These are phyloP conservation scores for Andrena hattorfiana DNA, from an alignment of 2,888 invertebrate species.

Conservation along the genomic window DNA sequence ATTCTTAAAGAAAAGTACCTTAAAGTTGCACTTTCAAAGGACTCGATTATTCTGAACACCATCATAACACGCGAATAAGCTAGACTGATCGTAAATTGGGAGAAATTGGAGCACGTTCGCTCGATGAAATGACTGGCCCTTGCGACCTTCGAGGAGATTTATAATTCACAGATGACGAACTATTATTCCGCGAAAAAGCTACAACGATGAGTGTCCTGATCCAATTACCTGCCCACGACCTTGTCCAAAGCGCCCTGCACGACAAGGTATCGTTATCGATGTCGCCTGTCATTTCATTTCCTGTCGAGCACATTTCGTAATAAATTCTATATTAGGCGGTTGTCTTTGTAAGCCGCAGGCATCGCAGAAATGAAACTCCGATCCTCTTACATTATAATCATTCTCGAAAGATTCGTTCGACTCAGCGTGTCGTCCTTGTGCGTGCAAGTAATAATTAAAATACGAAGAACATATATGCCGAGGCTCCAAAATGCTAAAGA, in stretches of 20 bases:
- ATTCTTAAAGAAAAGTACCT: no score
- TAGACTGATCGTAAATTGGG: background rate
- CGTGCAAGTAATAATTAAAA: background rate
- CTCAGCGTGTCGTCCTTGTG: no score
- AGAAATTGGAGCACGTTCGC: background rate
- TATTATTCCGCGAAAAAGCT: conserved; percentile 1
- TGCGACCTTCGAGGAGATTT: background rate
- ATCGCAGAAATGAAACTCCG: conserved; percentile 37
- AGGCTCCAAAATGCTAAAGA: background rate
- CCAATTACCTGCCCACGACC: conserved; percentile 5
- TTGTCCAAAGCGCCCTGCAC: background rate
- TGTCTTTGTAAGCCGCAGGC: conserved; percentile 19
- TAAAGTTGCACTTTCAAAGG: no score
- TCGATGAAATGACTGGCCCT: background rate
- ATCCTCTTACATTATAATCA: conserved; percentile 41
- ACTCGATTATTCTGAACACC: no score
- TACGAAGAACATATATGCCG: background rate
- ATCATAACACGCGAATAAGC: background rate
- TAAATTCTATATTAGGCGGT: conserved; percentile 40
- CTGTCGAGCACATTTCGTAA: conserved; percentile 21
- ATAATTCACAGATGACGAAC: background rate
- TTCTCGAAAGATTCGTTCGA: background rate
- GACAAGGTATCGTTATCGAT: conserved; percentile 20
- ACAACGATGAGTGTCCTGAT: conserved; percentile 8
- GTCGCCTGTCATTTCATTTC: conserved; percentile 25